These are phyloP conservation scores for Bovichtus diacanthus DNA, from an alignment of 2,797 vertebrate species.

Conservation along the genomic window DNA sequence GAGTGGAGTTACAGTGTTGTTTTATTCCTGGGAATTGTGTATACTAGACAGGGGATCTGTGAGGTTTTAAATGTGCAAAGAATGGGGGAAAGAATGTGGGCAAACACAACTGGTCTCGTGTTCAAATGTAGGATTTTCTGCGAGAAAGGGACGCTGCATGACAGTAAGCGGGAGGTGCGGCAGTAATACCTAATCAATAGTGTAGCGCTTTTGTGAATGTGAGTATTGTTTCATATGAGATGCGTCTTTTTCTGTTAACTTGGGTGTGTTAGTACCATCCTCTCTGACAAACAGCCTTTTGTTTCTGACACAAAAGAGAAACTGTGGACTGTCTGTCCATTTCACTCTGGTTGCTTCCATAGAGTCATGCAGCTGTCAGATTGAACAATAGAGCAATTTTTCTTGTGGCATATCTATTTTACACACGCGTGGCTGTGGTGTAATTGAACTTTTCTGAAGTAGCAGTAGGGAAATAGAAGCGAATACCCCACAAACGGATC, in stretches of 20 bases:
- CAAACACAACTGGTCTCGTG: neutral
- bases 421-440: rapidly evolving
- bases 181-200: neutral
- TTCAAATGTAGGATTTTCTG: neutral
- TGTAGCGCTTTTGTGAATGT: neutral
- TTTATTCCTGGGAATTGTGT: neutral
- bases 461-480: neutral
- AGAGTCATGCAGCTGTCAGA: conserved; percentile 15
- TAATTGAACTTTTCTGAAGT: neutral
- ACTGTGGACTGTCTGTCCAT: conserved; percentile 30
- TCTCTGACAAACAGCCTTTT: conserved; percentile 41
- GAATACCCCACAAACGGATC: neutral
- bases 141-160: neutral
- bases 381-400: neutral
- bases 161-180: neutral
- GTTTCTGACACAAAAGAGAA: conserved; percentile 55
- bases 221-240: neutral
- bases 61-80: neutral
- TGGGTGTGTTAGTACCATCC: conserved; percentile 26
- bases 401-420: neutral
- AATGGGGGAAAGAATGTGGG: neutral
- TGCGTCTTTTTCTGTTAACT: conserved; percentile 8
- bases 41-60: neutral
- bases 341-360: conserved; percentile 42
- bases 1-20: conserved; percentile 64